phyloP scores from a whole-genome alignment of 2,113 vertebrate genomes.

The Silurus asotus region DNA sequence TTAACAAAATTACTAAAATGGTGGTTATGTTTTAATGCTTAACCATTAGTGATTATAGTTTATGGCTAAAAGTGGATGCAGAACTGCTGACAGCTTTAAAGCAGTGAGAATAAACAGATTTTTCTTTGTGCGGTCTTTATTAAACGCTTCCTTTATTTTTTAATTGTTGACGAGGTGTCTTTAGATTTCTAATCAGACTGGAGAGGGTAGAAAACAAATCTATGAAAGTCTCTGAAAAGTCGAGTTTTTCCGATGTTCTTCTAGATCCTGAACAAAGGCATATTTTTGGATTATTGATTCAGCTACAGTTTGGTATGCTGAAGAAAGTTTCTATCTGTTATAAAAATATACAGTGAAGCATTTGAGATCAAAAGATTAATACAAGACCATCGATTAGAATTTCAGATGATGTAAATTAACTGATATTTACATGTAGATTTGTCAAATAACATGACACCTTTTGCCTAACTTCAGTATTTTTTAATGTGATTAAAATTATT shows the following conservation, averaged over 20 bases:
- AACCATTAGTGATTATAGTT: not conserved
- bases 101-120: not conserved
- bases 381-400: not conserved
- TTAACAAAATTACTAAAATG: not conserved
- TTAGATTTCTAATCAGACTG: not conserved
- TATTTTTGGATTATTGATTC: not conserved
- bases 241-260: too few relatives aligned
- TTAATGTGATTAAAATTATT: not conserved
- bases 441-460: not conserved
- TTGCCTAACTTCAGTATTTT: not conserved
- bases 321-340: too few relatives aligned
- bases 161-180: not conserved
- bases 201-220: not conserved
- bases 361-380: not conserved
- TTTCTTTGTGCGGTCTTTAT: too few relatives aligned
- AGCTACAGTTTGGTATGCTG: not conserved
- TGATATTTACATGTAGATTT: not conserved
- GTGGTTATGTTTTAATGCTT: not conserved
- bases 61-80: not conserved
- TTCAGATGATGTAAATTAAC: not conserved
- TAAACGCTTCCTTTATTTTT: too few relatives aligned
- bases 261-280: too few relatives aligned
- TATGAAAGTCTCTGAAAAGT: not conserved
- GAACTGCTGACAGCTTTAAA: not conserved
- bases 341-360: too few relatives aligned